Base-by-base conservation (phyloP, 2,113 vertebrate species). In the Picathartes gymnocephalus region DNA sequence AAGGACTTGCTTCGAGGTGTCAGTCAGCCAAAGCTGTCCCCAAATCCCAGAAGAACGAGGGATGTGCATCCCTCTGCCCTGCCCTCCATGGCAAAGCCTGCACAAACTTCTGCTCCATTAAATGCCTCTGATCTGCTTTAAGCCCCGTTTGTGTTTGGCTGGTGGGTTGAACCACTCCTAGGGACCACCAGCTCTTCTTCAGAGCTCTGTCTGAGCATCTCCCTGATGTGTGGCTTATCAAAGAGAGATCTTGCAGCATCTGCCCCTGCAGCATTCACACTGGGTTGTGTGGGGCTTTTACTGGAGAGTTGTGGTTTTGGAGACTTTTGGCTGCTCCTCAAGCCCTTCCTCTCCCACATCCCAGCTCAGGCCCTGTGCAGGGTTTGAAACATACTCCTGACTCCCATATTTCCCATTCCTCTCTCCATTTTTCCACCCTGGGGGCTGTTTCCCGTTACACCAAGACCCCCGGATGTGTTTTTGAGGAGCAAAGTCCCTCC, bases 221-320 rank as follows among this genome's bases (percentile, higher is more conserved):
- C 22, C 18, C 30, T 44, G 27, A 18, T 11, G 1, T 16, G 25
- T 47, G 35, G 25, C 2, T 77, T 28, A 10, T 31, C 40, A 27
- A 17, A 0, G 1, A 17, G 42, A 93, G 9, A 47, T 12, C 39
- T 33, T 65, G 23, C 40, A 81, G 7, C 37, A 22, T 13, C 65
- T 13, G 1, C 15, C 6, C 20, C 39, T 81, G 54, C 30, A 69
- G 24, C 31, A 15, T 4, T 10, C 1, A 2, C 22, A 8, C 9
- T 61, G 50, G 0, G 0, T 22, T 78, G 22, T 0, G 8, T n/a
- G 10, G 23, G 7, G 5, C 1, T 25, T 57, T 78, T 18, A 30
- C 16, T 13, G 48, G 16, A 25, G 5, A 20, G 24, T 17, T 71
- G 8, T 66, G 39, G 19, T 6, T 88, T 85, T 70, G 61, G 45